phyloP scores from a whole-genome alignment of 1,140 invertebrate species.

The Drosophila prosaltans region DNA sequence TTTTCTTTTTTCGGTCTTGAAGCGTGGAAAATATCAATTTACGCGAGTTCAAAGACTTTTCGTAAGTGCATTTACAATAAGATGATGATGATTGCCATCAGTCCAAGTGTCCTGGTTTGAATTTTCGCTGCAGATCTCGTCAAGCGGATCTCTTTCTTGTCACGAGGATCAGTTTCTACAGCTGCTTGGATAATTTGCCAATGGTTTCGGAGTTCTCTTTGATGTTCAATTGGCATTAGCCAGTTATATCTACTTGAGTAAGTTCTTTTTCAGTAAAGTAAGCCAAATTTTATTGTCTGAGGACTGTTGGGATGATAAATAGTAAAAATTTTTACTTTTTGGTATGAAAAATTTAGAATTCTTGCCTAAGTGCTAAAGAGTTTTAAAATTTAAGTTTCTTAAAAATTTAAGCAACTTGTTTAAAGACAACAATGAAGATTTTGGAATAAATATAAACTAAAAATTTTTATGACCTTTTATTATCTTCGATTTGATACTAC shows the following conservation, averaged over 20 bases:
- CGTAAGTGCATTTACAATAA: slow-evolving; percentile 26
- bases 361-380: too few relatives aligned
- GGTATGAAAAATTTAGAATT: too few relatives aligned
- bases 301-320: too few relatives aligned
- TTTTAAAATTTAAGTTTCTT: too few relatives aligned
- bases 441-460: too few relatives aligned
- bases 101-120: slow-evolving; percentile 45
- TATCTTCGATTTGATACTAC: too few relatives aligned
- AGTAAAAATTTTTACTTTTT: too few relatives aligned
- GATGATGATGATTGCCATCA: slow-evolving; percentile 45
- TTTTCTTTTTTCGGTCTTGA: slow-evolving; percentile 15
- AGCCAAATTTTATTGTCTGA: too few relatives aligned
- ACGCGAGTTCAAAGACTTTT: slow-evolving; percentile 30
- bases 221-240: not conserved
- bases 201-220: not conserved
- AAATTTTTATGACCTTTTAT: too few relatives aligned
- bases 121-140: slow-evolving; percentile 13
- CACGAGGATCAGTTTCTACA: slow-evolving; percentile 25
- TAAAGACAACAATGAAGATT: too few relatives aligned
- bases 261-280: not conserved
- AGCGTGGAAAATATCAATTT: slow-evolving; percentile 64
- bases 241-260: not conserved
- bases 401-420: too few relatives aligned
- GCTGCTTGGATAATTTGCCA: slow-evolving; percentile 19
- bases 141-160: slow-evolving; percentile 43